Evolutionary conservation across 2,113 vertebrate genomes (phyloP).

Genomic region (human): GRCh38 chr1:52153501-52154000

Average conservation of each 20-base stretch:
- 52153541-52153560: neutral
- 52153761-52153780: neutral
- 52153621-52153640: neutral
- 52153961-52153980: neutral
- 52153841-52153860: neutral
- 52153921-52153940: neutral
- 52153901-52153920: neutral
- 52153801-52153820: neutral
- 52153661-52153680: neutral
- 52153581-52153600: neutral
- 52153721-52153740: neutral
- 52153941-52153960: neutral
- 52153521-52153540: neutral
- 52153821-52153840: neutral
- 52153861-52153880: neutral
- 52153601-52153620: neutral
- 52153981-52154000: neutral
- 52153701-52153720: neutral
- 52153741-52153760: neutral
- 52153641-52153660: constrained; percentile 17
- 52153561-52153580: neutral
- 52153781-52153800: neutral
- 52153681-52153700: neutral
- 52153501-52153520: neutral
- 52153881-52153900: neutral